Conservation (phyloP, 2,888 invertebrate species). For the Argyresthia albistria region DNA sequence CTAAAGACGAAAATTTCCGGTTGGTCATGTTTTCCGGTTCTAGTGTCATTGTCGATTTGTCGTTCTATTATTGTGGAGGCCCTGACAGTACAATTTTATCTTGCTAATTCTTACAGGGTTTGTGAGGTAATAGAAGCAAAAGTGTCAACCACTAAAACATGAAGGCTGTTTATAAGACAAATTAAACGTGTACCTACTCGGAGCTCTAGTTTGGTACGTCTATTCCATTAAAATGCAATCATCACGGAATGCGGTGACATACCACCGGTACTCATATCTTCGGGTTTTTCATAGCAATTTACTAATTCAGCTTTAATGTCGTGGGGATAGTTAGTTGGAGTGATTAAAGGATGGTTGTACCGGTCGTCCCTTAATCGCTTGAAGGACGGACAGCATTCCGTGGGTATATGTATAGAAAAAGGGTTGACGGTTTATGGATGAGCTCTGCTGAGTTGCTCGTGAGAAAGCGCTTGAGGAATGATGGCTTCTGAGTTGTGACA, state of each 20-base stretch:
- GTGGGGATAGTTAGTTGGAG: conserved; percentile 22
- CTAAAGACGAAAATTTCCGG: no score
- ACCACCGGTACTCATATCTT: not conserved
- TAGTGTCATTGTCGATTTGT: no score
- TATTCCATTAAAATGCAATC: conserved; percentile 4
- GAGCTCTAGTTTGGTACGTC: not conserved
- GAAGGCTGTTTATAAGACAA: no score
- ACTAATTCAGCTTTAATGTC: conserved; percentile 51
- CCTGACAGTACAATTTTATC: no score
- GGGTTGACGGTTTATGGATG: conserved; percentile 7
- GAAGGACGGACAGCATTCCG: conserved; percentile 42
- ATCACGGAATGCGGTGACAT: conserved; percentile 5
- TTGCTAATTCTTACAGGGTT: no score
- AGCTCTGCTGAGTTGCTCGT: not conserved
- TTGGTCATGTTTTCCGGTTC: no score
- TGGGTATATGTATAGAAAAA: conserved; percentile 26
- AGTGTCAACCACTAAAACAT: no score
- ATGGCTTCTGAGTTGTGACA: no score
- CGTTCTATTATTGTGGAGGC: no score
- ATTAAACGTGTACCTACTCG: no score
- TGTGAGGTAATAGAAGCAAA: no score
- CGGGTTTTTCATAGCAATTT: conserved; percentile 32
- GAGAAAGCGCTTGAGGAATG: no score
- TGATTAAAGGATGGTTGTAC: conserved; percentile 41
- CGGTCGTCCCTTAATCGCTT: conserved; percentile 50